Percentiles rank a stretch among this genome's conserved stretches.
phyloP scores from a whole-genome alignment of 2,797 vertebrate genomes.

The Micrastur ruficollis region DNA sequence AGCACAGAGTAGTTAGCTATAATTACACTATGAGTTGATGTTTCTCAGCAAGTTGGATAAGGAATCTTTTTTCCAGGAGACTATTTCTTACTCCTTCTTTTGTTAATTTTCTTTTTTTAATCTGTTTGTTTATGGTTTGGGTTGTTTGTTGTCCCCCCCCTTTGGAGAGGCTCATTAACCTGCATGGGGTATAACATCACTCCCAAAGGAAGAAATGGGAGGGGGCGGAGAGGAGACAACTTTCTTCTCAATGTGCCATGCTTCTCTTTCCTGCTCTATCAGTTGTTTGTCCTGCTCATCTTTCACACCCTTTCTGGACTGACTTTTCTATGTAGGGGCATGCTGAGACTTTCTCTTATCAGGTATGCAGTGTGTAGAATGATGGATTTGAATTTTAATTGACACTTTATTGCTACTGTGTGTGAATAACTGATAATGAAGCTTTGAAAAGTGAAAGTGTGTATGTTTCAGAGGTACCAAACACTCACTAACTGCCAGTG shows the following conservation, averaged over 20 bases:
- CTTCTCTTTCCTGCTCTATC: not conserved
- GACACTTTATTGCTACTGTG: not conserved
- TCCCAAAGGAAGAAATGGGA: not conserved
- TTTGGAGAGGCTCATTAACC: not conserved
- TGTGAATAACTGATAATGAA: not conserved
- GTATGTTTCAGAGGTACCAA: not conserved
- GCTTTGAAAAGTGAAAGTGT: not conserved
- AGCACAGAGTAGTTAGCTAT: not conserved
- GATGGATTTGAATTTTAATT: not conserved
- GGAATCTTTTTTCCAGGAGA: not conserved
- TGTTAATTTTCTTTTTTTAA: not conserved
- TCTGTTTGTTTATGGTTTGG: not conserved
- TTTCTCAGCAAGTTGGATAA: not conserved
- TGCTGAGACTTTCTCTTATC: not conserved
- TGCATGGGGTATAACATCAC: not conserved
- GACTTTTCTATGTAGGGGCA: not conserved
- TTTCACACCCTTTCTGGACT: accelerated
- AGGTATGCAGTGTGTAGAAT: not conserved
- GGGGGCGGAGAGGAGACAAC: not conserved
- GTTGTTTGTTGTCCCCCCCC: accelerated
- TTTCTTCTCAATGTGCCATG: not conserved
- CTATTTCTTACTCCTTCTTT: not conserved
- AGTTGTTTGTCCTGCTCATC: not conserved
- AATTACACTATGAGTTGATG: accelerated
- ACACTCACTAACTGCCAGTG: not conserved